These are phyloP conservation scores for Stenodera caucasica DNA, from an alignment of 2,888 invertebrate genomes.

Conservation along the genomic window DNA sequence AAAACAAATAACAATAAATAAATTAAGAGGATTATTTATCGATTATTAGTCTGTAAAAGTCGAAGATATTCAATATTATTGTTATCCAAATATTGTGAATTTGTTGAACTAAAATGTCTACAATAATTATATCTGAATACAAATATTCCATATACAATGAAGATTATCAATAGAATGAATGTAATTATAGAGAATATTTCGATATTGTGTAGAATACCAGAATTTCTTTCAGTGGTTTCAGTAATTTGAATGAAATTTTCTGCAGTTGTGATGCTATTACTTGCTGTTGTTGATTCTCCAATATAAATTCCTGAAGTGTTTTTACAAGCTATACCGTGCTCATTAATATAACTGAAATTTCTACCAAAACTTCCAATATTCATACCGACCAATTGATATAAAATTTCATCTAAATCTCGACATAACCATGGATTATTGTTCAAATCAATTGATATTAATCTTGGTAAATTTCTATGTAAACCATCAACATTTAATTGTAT, in stretches of 20 bases:
- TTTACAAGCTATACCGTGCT: slow-evolving; percentile 26
- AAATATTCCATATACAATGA: background rate
- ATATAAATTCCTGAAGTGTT: background rate
- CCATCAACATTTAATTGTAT: slow-evolving; percentile 32
- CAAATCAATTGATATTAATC: slow-evolving; percentile 35
- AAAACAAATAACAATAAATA: too few species aligned
- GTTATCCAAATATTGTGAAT: slow-evolving; percentile 8
- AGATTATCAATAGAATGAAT: background rate
- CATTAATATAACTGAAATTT: slow-evolving; percentile 7
- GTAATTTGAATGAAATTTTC: background rate
- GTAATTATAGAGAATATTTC: slow-evolving; percentile 6
- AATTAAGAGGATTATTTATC: too few species aligned
- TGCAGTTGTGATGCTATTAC: background rate
- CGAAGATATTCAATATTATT: background rate
- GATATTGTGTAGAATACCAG: slow-evolving; percentile 15
- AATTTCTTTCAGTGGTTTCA: slow-evolving; percentile 13
- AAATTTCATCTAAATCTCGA: slow-evolving; percentile 32
- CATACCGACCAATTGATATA: slow-evolving; percentile 29
- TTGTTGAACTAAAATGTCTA: background rate
- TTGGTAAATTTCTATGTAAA: slow-evolving; percentile 30
- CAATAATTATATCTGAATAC: background rate
- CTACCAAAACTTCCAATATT: slow-evolving; percentile 21
- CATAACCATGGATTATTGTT: slow-evolving; percentile 42
- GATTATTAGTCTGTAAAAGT: background rate
- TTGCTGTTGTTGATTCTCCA: slow-evolving; percentile 3